Percentiles rank a stretch among this genome's conserved stretches.
Conservation (phyloP, 1,140 invertebrate genomes). For the Lepidurus couesii region DNA sequence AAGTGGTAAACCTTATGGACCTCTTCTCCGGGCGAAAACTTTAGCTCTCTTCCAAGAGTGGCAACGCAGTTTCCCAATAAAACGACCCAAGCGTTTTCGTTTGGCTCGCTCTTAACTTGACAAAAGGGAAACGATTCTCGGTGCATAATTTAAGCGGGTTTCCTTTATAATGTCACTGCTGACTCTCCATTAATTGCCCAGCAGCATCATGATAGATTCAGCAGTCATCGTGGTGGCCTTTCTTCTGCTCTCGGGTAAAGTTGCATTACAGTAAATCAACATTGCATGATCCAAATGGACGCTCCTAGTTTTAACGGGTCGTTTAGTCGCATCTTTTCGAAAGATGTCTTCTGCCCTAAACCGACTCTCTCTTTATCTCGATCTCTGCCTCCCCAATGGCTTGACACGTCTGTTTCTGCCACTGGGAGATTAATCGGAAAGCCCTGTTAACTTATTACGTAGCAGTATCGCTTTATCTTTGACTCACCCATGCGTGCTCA, state of each 20-base stretch:
- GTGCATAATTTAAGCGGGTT: background rate
- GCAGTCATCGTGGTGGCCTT: constrained; percentile 8
- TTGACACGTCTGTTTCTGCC: no score
- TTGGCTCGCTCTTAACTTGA: no score
- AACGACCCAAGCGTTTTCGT: no score
- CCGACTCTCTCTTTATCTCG: background rate
- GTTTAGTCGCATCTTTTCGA: background rate
- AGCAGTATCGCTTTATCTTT: background rate
- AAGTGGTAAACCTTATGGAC: background rate
- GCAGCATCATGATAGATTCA: constrained; percentile 5
- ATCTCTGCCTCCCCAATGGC: background rate
- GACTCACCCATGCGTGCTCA: background rate
- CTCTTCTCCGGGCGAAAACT: background rate
- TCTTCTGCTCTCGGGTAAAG: background rate
- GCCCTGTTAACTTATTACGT: background rate
- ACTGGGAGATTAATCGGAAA: no score
- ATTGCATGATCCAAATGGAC: no score
- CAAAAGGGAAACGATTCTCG: background rate
- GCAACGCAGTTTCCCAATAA: no score
- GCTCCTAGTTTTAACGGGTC: background rate
- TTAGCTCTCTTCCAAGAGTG: no score
- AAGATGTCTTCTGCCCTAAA: background rate
- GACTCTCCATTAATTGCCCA: background rate
- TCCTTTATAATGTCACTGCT: background rate
- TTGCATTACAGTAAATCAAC: background rate